Conservation (phyloP, 2,113 vertebrate species). For the Saccopteryx leptura region DNA sequence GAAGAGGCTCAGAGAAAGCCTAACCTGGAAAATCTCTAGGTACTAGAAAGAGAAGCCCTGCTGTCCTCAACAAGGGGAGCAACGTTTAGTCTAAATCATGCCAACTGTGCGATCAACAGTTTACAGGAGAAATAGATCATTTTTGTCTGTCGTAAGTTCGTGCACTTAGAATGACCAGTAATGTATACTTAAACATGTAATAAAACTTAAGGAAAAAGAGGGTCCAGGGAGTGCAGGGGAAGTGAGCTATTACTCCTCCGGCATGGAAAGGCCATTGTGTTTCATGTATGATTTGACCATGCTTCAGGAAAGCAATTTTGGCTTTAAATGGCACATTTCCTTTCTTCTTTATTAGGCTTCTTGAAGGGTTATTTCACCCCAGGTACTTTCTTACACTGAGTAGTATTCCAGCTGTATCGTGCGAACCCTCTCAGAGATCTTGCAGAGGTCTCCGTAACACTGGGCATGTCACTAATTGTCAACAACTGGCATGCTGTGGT, state of each 20-base stretch:
- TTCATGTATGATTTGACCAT: slow-evolving; percentile 66
- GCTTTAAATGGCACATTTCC: slow-evolving; percentile 71
- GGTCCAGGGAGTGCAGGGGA: slow-evolving; percentile 26
- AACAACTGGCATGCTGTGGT: slow-evolving; percentile 27
- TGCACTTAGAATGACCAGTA: slow-evolving; percentile 63
- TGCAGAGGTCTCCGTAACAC: background rate
- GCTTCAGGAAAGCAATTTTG: slow-evolving; percentile 68
- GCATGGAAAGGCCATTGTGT: slow-evolving; percentile 63
- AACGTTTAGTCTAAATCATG: background rate
- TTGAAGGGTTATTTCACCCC: slow-evolving; percentile 66
- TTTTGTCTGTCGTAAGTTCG: slow-evolving; percentile 61
- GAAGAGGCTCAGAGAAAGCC: background rate
- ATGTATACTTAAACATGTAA: slow-evolving; percentile 59
- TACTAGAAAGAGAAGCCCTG: background rate
- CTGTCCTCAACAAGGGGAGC: background rate
- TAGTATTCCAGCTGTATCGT: slow-evolving; percentile 41
- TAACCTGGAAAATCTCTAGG: background rate
- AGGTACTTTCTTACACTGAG: slow-evolving; percentile 60
- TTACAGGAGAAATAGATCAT: slow-evolving; percentile 37
- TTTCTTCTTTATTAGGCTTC: slow-evolving; percentile 73
- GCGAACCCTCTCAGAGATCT: background rate
- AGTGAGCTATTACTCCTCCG: slow-evolving; percentile 64
- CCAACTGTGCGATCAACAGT: background rate
- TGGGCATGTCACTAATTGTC: background rate
- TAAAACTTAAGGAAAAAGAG: slow-evolving; percentile 64